phyloP scores from a whole-genome alignment of 2,797 vertebrate species.

The Cygnus olor region DNA sequence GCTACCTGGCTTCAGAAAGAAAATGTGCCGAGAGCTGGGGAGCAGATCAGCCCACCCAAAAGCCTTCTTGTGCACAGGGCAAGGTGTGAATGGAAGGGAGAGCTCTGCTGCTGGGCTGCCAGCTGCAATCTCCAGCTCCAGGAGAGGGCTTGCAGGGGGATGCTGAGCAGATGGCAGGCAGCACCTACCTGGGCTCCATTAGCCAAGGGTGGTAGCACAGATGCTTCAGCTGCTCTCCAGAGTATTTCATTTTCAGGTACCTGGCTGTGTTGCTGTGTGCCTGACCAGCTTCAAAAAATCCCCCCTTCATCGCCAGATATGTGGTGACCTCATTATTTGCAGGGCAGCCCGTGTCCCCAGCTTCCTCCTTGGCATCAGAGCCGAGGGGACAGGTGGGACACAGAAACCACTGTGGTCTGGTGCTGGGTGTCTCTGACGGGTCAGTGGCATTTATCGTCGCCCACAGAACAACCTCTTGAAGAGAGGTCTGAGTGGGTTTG shows the following conservation, averaged over 20 bases:
- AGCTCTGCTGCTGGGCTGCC: not conserved
- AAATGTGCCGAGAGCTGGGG: accelerated
- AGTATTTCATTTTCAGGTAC: not conserved
- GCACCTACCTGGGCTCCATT: not conserved
- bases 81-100: not conserved
- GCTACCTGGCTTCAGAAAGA: too few species aligned
- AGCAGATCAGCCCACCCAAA: not conserved
- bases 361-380: not conserved
- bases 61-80: not conserved
- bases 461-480: not conserved
- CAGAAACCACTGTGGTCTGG: not conserved
- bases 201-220: not conserved
- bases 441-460: not conserved
- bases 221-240: not conserved
- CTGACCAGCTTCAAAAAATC: not conserved
- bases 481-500: not conserved
- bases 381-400: not conserved
- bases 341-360: not conserved
- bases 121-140: not conserved
- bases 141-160: not conserved
- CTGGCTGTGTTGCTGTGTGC: not conserved
- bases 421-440: not conserved
- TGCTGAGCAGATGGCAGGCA: not conserved
- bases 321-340: not conserved
- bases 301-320: not conserved